These are phyloP conservation scores for Callithrix jacchus DNA, from an alignment of 2,113 vertebrate genomes.

Conservation along the genomic window DNA sequence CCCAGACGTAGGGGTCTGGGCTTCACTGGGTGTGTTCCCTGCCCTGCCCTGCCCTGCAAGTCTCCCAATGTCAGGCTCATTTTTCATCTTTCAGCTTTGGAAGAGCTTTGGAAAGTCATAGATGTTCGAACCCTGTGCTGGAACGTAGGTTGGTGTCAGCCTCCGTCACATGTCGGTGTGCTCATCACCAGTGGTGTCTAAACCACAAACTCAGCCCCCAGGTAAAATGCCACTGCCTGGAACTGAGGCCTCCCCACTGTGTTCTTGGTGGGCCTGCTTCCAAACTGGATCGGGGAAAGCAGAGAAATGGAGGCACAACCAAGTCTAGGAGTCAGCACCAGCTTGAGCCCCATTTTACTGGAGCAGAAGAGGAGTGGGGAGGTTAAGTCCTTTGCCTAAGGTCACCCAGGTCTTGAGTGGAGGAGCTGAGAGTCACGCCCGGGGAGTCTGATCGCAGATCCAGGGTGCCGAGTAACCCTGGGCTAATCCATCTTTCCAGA, in stretches of 20 bases:
- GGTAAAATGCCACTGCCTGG: not conserved
- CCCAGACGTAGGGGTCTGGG: not conserved
- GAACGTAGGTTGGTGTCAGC: not conserved
- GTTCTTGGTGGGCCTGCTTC: not conserved
- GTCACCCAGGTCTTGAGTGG: not conserved
- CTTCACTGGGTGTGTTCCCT: not conserved
- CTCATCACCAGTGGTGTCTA: not conserved
- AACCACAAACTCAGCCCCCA: not conserved
- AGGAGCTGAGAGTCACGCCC: not conserved
- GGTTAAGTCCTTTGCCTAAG: not conserved
- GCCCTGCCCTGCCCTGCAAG: not conserved
- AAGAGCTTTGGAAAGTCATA: not conserved
- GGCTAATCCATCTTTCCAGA: not conserved
- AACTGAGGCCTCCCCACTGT: not conserved
- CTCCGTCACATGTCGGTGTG: rapidly evolving
- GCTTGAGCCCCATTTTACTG: not conserved
- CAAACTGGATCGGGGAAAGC: not conserved
- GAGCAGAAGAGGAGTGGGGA: not conserved
- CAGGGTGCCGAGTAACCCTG: not conserved
- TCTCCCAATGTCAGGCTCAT: not conserved
- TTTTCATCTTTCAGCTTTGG: not conserved
- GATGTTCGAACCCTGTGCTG: not conserved
- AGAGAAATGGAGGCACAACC: not conserved
- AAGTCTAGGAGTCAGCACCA: no score
- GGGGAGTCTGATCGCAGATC: not conserved